phyloP scores from a whole-genome alignment of 2,113 vertebrate species.

The Scatophagus argus region DNA sequence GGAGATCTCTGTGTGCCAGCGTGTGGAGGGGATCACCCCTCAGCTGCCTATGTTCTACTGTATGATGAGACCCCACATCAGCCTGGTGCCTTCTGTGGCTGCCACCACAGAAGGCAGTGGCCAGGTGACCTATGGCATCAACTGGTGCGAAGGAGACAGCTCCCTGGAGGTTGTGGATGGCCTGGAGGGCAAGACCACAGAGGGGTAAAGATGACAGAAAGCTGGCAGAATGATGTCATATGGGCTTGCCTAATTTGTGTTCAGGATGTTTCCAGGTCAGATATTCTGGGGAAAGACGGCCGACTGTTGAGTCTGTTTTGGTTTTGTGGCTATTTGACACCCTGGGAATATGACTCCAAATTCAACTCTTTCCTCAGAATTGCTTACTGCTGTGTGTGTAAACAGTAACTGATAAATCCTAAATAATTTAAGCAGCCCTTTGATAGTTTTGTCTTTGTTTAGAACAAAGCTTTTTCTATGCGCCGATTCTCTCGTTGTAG shows the following conservation, averaged over 20 bases:
- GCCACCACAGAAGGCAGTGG: conserved; percentile 27
- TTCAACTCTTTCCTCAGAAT: no score
- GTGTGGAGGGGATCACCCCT: conserved; percentile 87
- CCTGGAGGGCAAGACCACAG: conserved; percentile 87
- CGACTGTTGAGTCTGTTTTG: no score
- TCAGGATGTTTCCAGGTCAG: no score
- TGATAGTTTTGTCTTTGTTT: background rate
- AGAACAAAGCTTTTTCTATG: background rate
- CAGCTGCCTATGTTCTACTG: conserved; percentile 91
- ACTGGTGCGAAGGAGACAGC: conserved; percentile 91
- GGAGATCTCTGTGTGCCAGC: conserved; percentile 89
- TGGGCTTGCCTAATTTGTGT: background rate
- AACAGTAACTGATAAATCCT: background rate
- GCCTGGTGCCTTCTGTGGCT: conserved; percentile 82
- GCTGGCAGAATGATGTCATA: background rate
- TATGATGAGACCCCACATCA: conserved; percentile 88
- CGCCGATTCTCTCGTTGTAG: conserved; percentile 66
- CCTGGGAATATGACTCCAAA: no score
- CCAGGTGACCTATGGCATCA: conserved; percentile 83
- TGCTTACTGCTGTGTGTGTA: no score
- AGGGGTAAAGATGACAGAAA: conserved; percentile 83
- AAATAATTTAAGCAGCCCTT: background rate
- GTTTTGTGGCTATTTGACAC: no score
- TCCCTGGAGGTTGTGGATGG: conserved; percentile 91
- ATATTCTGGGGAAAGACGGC: no score